These are phyloP conservation scores for Gila orcuttii DNA, from an alignment of 2,113 vertebrate genomes.

Conservation along the genomic window DNA sequence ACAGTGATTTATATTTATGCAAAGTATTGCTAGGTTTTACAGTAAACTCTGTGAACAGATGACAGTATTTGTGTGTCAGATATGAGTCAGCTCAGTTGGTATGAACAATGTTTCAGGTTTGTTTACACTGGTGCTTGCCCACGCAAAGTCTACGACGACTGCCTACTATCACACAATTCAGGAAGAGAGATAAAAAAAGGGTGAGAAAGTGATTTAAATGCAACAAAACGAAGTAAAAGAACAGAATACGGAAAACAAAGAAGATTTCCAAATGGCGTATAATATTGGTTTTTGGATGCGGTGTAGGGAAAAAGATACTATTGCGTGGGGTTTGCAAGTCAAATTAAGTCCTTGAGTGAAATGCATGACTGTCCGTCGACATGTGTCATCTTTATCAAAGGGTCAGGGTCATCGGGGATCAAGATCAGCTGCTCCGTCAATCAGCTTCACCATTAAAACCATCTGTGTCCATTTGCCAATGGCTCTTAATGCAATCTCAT, in stretches of 20 bases:
- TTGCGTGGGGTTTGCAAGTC: background rate
- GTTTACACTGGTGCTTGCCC: slow-evolving; percentile 47
- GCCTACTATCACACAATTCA: slow-evolving; percentile 37
- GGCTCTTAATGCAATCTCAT: background rate
- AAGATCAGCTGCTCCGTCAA: slow-evolving; percentile 48
- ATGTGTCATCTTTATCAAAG: slow-evolving; percentile 22
- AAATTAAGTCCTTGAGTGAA: slow-evolving; percentile 17
- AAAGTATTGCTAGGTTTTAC: background rate
- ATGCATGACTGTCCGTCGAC: slow-evolving; percentile 17
- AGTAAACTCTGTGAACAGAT: slow-evolving; percentile 20
- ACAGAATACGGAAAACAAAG: background rate
- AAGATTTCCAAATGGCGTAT: background rate
- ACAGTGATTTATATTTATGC: background rate
- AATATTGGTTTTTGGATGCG: background rate
- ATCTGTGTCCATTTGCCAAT: slow-evolving; percentile 2
- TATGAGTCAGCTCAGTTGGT: slow-evolving; percentile 52
- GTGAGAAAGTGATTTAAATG: slow-evolving; percentile 13
- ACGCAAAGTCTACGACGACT: slow-evolving; percentile 50
- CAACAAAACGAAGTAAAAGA: slow-evolving; percentile 10
- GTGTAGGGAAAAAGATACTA: background rate
- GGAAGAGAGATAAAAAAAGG: background rate
- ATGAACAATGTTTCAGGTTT: slow-evolving; percentile 51
- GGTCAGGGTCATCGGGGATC: slow-evolving; percentile 18
- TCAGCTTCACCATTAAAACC: background rate
- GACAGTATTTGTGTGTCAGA: slow-evolving; percentile 34